A percentile compares a stretch with the other conserved stretches of the same genome.
Conservation (phyloP, 2,797 vertebrate species). For the Macroramphosus scolopax region DNA sequence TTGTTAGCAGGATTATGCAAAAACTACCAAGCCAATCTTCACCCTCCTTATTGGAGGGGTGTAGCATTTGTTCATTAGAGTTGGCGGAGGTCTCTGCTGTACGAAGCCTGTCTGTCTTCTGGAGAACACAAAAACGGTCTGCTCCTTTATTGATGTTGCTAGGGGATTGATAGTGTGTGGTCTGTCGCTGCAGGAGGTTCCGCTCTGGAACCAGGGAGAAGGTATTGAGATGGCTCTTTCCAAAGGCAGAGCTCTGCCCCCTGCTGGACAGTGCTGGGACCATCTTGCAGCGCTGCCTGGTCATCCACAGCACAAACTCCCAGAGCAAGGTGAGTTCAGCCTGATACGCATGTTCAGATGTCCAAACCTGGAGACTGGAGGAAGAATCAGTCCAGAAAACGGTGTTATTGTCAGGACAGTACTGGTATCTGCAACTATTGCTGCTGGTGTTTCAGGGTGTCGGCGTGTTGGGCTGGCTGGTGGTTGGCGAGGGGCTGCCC, state of each 20-base stretch:
- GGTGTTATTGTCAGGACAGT: not conserved
- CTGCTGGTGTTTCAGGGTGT: constrained; percentile 74
- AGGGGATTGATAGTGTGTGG: no score
- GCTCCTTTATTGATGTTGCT: no score
- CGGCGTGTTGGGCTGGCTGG: constrained; percentile 79
- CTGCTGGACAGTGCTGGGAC: constrained; percentile 76
- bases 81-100: no score
- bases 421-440: no score
- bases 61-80: no score
- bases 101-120: no score
- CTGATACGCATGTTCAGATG: no score
- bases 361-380: not conserved
- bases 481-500: constrained; percentile 84
- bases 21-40: no score
- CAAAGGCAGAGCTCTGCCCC: constrained; percentile 73
- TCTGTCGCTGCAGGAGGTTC: constrained; percentile 66
- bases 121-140: no score
- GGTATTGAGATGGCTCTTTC: constrained; percentile 77
- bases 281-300: constrained; percentile 75
- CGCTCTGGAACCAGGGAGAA: constrained; percentile 71
- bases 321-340: constrained; percentile 69
- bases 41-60: no score
- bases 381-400: no score
- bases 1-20: no score
- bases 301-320: constrained; percentile 71